phyloP scores from a whole-genome alignment of 2,797 vertebrate species.

The Coccyzus lansbergi region DNA sequence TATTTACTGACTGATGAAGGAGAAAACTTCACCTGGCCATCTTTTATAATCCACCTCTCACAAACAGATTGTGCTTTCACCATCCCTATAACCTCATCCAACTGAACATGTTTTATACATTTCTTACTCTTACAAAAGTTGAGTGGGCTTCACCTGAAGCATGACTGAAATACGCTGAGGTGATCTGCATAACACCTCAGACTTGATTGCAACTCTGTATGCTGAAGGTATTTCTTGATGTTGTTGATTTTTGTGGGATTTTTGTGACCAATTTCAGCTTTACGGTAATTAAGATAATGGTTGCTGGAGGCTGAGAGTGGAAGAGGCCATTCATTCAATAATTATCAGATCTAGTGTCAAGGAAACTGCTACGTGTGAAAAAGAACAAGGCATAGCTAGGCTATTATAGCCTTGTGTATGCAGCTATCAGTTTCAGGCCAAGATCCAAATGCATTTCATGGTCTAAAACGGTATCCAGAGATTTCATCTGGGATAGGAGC shows the following conservation, averaged over 20 bases:
- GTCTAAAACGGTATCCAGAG: constrained; percentile 32
- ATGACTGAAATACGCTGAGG: background rate
- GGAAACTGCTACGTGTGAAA: background rate
- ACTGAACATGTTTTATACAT: background rate
- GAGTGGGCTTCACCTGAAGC: background rate
- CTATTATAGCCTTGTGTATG: background rate
- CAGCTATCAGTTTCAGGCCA: constrained; percentile 8
- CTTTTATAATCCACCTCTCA: background rate
- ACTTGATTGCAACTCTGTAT: background rate
- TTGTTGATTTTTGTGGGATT: constrained; percentile 4
- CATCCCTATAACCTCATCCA: background rate
- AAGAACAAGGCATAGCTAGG: background rate
- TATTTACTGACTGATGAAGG: background rate
- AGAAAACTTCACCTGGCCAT: background rate
- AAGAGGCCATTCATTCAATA: constrained; percentile 17
- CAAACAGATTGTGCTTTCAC: background rate
- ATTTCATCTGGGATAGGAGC: constrained; percentile 23
- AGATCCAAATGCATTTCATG: constrained; percentile 34
- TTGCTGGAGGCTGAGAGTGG: constrained; percentile 10
- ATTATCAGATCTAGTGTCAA: constrained; percentile 44
- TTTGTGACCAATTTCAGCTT: background rate
- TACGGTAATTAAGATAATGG: constrained; percentile 39
- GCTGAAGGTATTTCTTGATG: background rate
- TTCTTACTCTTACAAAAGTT: background rate
- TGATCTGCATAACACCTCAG: background rate